Evolutionary conservation across 2,888 invertebrate genomes (phyloP).

Genomic region (Eulithis prunata): DNA sequence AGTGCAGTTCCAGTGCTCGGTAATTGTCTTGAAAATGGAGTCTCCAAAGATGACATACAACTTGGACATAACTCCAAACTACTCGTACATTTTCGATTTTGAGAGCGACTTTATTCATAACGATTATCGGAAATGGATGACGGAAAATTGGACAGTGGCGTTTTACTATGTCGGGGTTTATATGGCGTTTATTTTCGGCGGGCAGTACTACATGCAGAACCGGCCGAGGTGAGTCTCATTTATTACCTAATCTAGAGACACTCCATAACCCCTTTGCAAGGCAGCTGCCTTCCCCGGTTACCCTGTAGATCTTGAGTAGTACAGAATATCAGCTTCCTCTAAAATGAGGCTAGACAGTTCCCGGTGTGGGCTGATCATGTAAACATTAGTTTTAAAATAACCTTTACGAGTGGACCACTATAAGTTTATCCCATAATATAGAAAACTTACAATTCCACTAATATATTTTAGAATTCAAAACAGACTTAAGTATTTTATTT

Average conservation of each 20-base stretch:
- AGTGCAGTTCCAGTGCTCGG: conserved; percentile 58
- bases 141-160: conserved; percentile 97
- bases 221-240: conserved; percentile 87
- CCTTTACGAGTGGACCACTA: not conserved
- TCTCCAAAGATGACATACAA: conserved; percentile 78
- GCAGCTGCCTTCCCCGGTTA: not conserved
- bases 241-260: not conserved
- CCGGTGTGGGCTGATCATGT: not conserved
- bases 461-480: not conserved
- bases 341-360: not conserved
- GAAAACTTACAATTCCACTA: not conserved
- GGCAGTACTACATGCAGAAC: conserved; percentile 96
- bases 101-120: conserved; percentile 97
- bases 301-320: not conserved
- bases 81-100: conserved; percentile 97
- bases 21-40: conserved; percentile 63
- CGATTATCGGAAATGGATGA: conserved; percentile 96
- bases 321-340: conserved; percentile 8
- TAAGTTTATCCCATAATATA: not conserved
- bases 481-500: not conserved
- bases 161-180: conserved; percentile 96
- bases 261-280: not conserved
- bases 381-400: conserved; percentile 11
- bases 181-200: conserved; percentile 96
- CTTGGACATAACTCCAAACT: conserved; percentile 89